A percentile compares a stretch with the other conserved stretches of the same genome.
Evolutionary conservation across 1,140 invertebrate species (phyloP).

Genomic region (Calosoma granatense): DNA sequence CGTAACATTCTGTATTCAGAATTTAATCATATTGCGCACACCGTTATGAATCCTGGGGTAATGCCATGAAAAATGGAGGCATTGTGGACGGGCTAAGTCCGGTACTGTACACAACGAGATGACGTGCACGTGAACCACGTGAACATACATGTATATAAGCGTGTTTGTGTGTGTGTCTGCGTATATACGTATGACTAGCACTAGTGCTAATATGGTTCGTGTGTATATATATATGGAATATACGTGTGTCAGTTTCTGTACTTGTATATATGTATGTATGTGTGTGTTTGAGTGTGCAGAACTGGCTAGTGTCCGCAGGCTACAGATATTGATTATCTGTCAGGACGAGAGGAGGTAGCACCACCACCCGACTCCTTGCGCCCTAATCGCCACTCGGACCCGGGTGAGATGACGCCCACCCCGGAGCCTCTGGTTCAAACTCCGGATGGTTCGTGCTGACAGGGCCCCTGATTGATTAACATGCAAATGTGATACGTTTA

Average conservation of each 20-base stretch:
- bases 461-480: slow-evolving; percentile 1
- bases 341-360: neutral
- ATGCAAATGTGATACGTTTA: neutral
- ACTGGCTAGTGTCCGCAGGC: neutral
- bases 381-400: slow-evolving; percentile 7
- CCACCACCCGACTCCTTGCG: slow-evolving; percentile 3
- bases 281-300: neutral
- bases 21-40: too few relatives aligned
- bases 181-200: too few relatives aligned
- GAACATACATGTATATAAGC: too few relatives aligned
- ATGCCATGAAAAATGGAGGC: too few relatives aligned
- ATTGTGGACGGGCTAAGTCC: too few relatives aligned
- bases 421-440: neutral
- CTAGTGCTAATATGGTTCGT: too few relatives aligned
- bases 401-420: neutral
- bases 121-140: too few relatives aligned
- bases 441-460: neutral
- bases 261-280: neutral
- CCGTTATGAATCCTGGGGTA: too few relatives aligned
- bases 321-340: slow-evolving; percentile 9
- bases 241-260: too few relatives aligned
- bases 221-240: neutral
- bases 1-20: too few relatives aligned
- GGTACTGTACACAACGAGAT: too few relatives aligned
- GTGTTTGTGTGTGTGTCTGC: too few relatives aligned